Evolutionary conservation across 2,888 invertebrate genomes (phyloP), one percentile per base, ranked within the genome.

Genomic region (Elaeidobius kamerunicus): DNA sequence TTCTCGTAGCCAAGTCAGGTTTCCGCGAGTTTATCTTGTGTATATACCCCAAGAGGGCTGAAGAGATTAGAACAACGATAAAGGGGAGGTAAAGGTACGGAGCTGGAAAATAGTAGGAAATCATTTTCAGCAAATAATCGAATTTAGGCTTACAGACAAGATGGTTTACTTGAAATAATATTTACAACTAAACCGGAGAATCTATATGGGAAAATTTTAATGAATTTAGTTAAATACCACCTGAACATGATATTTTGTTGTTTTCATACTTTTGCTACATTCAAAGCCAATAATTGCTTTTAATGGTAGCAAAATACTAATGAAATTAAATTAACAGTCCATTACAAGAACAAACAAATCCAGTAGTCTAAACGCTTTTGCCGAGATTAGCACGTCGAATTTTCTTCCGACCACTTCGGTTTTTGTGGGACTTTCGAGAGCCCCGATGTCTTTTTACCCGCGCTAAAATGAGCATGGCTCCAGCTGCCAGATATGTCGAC

Each of bases 381-480:
- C 50, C 51, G 44, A 45, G 51, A 52, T 52, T 52, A 52, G 44
- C 17, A 30, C 27, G 44, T 36, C 47, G 28, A 47, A 47, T 52
- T 52, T 42, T 42, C 36, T 40, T 40, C n/a, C n/a, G 46, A 34
- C 46, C 52, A 47, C 36, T 41, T 47, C 47, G 46, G 52, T 52
- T 52, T 52, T 52, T 52, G 52, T 45, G 57, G 52, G 45, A 39
- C 43, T 52, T 46, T 43, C 46, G 42, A 42, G 49, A 48, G 49
- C 39, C 53, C 58, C 63, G 63, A 62, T 64, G 59, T 62, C 60
- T 63, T 67, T 66, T 66, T 65, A 63, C 57, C 59, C 49, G 58
- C 55, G 59, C 46, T 49, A 60, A 65, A 67, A 67, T 67, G 66
- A 66, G 62, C 61, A 63, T 60, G 61, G 42, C 45, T 47, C 36